phyloP scores from a whole-genome alignment of 2,888 invertebrate genomes.

The Oscheius sp. region DNA sequence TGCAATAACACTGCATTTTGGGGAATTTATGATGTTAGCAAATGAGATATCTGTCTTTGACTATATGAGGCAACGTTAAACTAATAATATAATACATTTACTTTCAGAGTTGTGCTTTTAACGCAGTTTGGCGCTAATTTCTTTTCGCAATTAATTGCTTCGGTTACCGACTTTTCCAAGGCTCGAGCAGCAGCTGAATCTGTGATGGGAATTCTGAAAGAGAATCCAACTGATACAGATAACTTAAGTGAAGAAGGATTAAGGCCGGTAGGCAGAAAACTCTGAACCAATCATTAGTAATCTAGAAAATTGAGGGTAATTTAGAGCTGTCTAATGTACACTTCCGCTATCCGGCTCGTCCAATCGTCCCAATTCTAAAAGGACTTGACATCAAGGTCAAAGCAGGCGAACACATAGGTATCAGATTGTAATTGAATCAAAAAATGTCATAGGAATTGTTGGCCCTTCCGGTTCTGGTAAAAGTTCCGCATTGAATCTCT shows the following conservation, averaged over 20 bases:
- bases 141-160: slow-evolving; percentile 65
- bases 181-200: slow-evolving; percentile 63
- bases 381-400: slow-evolving; percentile 42
- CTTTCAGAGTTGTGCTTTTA: slow-evolving; percentile 63
- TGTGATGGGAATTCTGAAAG: slow-evolving; percentile 62
- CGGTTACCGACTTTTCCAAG: slow-evolving; percentile 44
- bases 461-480: slow-evolving; percentile 68
- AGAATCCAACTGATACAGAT: slow-evolving; percentile 65
- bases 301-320: slow-evolving; percentile 68
- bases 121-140: slow-evolving; percentile 69
- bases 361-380: slow-evolving; percentile 70
- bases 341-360: slow-evolving; percentile 72
- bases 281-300: neutral
- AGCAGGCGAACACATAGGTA: slow-evolving; percentile 54
- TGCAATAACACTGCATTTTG: slow-evolving; percentile 61
- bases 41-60: slow-evolving; percentile 66
- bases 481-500: slow-evolving; percentile 75
- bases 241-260: slow-evolving; percentile 67
- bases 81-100: neutral
- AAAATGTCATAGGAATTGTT: no score
- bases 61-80: slow-evolving; percentile 55
- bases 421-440: no score
- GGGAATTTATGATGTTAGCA: slow-evolving; percentile 63
- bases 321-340: slow-evolving; percentile 70
- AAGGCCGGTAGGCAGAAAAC: slow-evolving; percentile 50